Conservation (phyloP, 2,797 vertebrate genomes). For the Labroides dimidiatus region DNA sequence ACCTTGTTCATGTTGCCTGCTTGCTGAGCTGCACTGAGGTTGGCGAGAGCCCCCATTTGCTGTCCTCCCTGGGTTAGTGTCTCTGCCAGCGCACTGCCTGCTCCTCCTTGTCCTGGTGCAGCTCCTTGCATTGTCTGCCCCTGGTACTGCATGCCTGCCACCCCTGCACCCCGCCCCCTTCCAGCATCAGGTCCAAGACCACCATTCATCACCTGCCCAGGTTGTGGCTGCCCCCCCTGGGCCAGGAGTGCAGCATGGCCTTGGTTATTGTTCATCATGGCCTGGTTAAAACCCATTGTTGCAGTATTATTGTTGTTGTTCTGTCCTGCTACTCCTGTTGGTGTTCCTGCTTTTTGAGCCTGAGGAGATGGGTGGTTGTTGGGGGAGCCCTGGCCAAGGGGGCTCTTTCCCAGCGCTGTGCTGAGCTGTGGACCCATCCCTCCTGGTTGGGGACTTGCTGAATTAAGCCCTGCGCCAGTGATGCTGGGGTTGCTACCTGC, state of each 20-base stretch:
- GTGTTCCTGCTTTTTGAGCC: conserved; percentile 91
- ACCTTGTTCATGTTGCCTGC: conserved; percentile 94
- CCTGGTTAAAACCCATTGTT: conserved; percentile 93
- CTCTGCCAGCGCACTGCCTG: conserved; percentile 91
- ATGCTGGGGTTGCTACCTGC: conserved; percentile 88
- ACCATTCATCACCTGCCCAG: conserved; percentile 96
- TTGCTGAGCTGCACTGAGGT: conserved; percentile 88
- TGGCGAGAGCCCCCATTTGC: conserved; percentile 89
- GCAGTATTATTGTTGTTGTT: conserved; percentile 82
- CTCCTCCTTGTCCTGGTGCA: conserved; percentile 79
- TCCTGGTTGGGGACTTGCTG: conserved; percentile 88
- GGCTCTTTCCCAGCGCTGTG: conserved; percentile 91
- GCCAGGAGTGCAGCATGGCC: conserved; percentile 88
- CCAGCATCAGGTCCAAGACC: conserved; percentile 89
- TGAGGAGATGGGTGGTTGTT: conserved; percentile 89
- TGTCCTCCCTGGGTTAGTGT: conserved; percentile 92
- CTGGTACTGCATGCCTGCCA: conserved; percentile 90
- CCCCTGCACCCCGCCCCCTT: conserved; percentile 89
- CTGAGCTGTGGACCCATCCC: conserved; percentile 89
- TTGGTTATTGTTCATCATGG: conserved; percentile 92
- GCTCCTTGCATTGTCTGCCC: conserved; percentile 85
- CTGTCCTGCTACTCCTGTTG: conserved; percentile 84
- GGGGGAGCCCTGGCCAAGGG: conserved; percentile 89
- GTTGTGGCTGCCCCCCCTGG: conserved; percentile 86
- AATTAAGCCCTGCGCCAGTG: conserved; percentile 85